Evolutionary conservation across 2,113 vertebrate species (phyloP), one percentile per base, ranked within the genome.

Genomic region (Chaetura pelagica): DNA sequence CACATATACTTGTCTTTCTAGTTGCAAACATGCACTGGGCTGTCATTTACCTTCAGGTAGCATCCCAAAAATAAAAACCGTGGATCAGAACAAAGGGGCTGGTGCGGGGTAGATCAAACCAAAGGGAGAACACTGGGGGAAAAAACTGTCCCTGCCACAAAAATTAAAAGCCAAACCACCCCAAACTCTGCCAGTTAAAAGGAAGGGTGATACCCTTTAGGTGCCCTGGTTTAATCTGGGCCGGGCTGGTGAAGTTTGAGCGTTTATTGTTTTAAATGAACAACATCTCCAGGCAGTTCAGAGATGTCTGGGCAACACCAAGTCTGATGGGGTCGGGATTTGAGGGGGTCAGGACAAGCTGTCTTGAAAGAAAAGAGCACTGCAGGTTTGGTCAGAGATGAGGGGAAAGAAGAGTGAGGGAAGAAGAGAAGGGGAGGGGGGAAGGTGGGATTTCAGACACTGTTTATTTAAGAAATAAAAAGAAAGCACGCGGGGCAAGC

Each of bases 391-490:
- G 58, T 14, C 46, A 17, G n/a, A 52, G 42, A 57, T 1, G 9
- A 32, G 34, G 35, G 29, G 26, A 82, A 52, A 27, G 42, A 27
- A n/a, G 22, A 75, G 55, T 15, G 12, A 62, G 44, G 27, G 27
- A 66, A 74, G 32, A 17, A 58, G 29, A 15, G 27, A 30, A 17
- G 27, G 4, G 0, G 38, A 38, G 38, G 38, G 1, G 6, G 0
- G 6, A 2, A 3, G 3, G 27, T 3, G 2, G 2, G 9, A 40
- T 3, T 38, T 20, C 13, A 42, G 57, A 42, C 4, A 26, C 72
- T 4, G 21, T 29, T 87, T 78, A 38, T 32, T 14, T 34, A 3
- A 69, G 18, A 46, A 57, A 44, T 6, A 52, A 46, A 20, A 21
- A 32, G 7, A 30, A 74, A 38, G 4, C 2, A 1, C 4, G 38